Evolutionary conservation across 2,797 vertebrate genomes (phyloP), one percentile per base, ranked within the genome.

Genomic region (Cynodonichthys magdalenae): DNA sequence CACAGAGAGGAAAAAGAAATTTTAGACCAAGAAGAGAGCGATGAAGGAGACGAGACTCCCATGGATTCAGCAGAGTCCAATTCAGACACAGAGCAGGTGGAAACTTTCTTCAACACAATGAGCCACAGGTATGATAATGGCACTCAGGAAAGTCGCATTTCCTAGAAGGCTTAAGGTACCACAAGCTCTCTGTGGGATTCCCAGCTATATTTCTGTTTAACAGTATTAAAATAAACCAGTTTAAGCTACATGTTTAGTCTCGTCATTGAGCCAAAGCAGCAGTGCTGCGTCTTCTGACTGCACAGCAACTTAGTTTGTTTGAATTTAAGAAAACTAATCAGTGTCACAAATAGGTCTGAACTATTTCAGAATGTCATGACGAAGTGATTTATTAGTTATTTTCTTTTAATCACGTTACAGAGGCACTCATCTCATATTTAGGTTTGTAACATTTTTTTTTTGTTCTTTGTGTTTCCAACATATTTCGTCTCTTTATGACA

Each of bases 71-170:
- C 48, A 0, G 82, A 84, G 65, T 63, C 74, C 0, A 81, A 84
- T 63, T 63, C 74, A 15, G 83, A 89, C 69, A 80, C 66, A 31
- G 89, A 91, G 67, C 85, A 86, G 51, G 85, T 95, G 86, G 94
- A 95, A 28, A 99, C 97, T n/a, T 99, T 99, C 93, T 99, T 99
- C 92, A 98, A 95, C 90, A 94, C 94, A 88, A 99, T 99, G 97
- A 95, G 93, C 81, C 95, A 96, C 92, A 98, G 97, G 97, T 98
- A 97, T 63, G 86, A 79, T 48, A 77, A 73, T 77, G 84, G 64
- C 59, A 75, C 80, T 82, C 87, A 86, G 82, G 85, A 90, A 77
- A 75, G 83, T 72, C 88, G 86, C 71, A 83, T 88, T 71, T 82
- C 86, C 50, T 86, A 87, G 69, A 62, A 52, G 39, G 41, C 48